Evolutionary conservation across 2,888 invertebrate genomes (phyloP).

Genomic region (Panzeria rudis): DNA sequence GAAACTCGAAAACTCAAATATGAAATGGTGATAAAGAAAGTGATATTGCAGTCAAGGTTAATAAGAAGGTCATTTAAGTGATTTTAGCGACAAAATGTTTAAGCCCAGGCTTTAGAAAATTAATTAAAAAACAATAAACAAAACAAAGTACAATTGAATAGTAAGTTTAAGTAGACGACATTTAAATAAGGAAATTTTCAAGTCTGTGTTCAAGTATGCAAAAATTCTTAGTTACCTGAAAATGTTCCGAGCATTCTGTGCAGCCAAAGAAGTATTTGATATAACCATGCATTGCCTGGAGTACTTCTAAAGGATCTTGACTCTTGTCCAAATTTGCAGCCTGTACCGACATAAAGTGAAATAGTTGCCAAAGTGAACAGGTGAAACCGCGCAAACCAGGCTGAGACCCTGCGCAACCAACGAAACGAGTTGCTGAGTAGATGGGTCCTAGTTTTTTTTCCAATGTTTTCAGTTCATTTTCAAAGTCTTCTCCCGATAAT

Average conservation of each 20-base stretch:
- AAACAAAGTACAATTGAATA: too few relatives aligned
- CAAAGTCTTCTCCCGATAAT: constrained; percentile 87
- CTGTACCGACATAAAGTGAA: constrained; percentile 95
- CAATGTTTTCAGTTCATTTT: constrained; percentile 84
- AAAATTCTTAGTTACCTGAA: constrained; percentile 85
- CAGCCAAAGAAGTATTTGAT: constrained; percentile 97
- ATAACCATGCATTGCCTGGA: constrained; percentile 94
- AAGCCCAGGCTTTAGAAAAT: neutral
- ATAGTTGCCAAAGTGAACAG: constrained; percentile 97
- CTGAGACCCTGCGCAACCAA: constrained; percentile 92
- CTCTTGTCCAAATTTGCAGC: constrained; percentile 85
- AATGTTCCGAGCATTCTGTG: constrained; percentile 94
- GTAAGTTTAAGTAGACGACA: too few relatives aligned
- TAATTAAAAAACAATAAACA: neutral
- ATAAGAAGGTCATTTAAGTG: neutral
- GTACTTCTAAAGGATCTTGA: constrained; percentile 87
- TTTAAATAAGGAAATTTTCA: too few relatives aligned
- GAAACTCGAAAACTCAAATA: neutral
- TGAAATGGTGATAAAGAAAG: neutral
- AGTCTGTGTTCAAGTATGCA: neutral
- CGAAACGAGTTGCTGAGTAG: constrained; percentile 85
- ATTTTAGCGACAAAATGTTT: neutral
- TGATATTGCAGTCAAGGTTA: constrained; percentile 21
- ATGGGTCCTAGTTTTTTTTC: constrained; percentile 85
- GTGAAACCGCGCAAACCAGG: constrained; percentile 92